Evolutionary conservation across 2,888 invertebrate species (phyloP).

Genomic region (Eretmocerus hayati): DNA sequence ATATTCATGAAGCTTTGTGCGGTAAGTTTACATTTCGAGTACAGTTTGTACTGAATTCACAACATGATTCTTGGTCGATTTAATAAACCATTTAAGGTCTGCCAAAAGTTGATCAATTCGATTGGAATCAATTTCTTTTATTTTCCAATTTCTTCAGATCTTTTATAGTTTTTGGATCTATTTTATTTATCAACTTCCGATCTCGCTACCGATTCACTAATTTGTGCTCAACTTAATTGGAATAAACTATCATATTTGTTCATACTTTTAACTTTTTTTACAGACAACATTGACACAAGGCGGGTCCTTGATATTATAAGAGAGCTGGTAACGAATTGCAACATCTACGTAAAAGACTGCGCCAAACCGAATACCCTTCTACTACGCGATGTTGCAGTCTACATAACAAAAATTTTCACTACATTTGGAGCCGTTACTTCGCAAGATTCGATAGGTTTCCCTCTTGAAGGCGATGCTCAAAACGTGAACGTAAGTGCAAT

Average conservation of each 20-base stretch:
- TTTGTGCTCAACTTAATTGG: too few species aligned
- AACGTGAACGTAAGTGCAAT: constrained; percentile 50
- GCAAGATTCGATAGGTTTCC: constrained; percentile 67
- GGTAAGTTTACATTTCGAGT: constrained; percentile 62
- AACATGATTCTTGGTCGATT: too few species aligned
- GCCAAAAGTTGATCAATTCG: too few species aligned
- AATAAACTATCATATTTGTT: too few species aligned
- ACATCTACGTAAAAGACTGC: constrained; percentile 72
- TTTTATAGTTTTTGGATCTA: too few species aligned
- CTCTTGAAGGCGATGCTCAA: constrained; percentile 49
- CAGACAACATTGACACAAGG: constrained; percentile 91
- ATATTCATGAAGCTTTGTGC: constrained; percentile 75
- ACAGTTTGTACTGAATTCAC: too few species aligned
- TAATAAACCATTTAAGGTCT: too few species aligned
- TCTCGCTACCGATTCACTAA: too few species aligned
- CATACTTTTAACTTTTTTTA: constrained; percentile 1
- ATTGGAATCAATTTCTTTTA: too few species aligned
- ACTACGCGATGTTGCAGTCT: constrained; percentile 70
- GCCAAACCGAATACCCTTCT: constrained; percentile 59
- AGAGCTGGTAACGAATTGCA: constrained; percentile 77
- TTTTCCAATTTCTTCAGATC: too few species aligned
- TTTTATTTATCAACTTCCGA: too few species aligned
- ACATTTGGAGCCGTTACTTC: constrained; percentile 71
- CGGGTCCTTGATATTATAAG: constrained; percentile 75
- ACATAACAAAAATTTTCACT: constrained; percentile 73